These are phyloP conservation scores for Vidua macroura DNA, from an alignment of 2,113 vertebrate genomes.

Conservation along the genomic window DNA sequence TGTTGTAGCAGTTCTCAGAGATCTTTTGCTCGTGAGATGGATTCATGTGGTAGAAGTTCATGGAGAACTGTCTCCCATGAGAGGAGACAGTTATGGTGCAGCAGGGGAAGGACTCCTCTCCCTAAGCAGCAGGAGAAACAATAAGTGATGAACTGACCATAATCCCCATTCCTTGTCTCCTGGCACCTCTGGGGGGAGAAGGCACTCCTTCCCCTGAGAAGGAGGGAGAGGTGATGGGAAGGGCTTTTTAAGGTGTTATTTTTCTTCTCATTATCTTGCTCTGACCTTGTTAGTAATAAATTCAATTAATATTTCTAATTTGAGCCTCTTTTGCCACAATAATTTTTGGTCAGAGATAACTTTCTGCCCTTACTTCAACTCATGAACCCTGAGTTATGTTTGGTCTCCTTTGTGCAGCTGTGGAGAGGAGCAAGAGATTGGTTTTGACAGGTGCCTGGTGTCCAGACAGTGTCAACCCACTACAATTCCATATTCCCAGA, in stretches of 20 bases:
- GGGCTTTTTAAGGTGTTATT: not conserved
- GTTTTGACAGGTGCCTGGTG: not conserved
- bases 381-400: not conserved
- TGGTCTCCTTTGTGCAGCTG: not conserved
- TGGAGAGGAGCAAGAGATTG: not conserved
- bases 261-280: not conserved
- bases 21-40: not conserved
- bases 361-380: not conserved
- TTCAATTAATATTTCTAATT: not conserved
- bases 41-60: rapidly evolving
- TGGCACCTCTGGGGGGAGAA: not conserved
- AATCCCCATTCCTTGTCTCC: not conserved
- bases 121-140: not conserved
- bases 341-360: not conserved
- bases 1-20: not conserved
- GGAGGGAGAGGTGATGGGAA: not conserved
- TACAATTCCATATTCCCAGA: not conserved
- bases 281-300: not conserved
- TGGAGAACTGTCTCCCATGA: not conserved
- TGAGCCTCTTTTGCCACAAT: not conserved
- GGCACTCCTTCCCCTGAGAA: not conserved
- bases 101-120: not conserved
- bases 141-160: too few species aligned
- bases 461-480: not conserved
- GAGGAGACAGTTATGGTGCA: not conserved